These are phyloP conservation scores for Peribatodes rhomboidaria DNA, from an alignment of 2,888 invertebrate species.

Conservation along the genomic window DNA sequence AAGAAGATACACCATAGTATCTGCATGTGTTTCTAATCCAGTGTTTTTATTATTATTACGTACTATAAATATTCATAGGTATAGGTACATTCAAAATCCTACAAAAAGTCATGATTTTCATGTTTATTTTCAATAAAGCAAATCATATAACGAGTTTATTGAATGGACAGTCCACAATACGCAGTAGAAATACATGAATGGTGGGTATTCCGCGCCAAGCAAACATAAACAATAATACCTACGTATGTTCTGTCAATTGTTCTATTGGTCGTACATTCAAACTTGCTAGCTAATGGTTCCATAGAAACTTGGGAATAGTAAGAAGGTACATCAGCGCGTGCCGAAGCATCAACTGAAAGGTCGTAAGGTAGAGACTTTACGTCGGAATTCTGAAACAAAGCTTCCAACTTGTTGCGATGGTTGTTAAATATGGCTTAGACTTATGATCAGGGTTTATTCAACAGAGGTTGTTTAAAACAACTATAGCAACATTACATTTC, in stretches of 20 bases:
- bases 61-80: background rate
- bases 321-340: slow-evolving; percentile 17
- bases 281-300: slow-evolving; percentile 26
- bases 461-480: too few species aligned
- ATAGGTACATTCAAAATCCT: too few species aligned
- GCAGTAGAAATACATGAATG: slow-evolving; percentile 25
- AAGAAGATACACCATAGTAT: too few species aligned
- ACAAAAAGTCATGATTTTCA: slow-evolving; percentile 8
- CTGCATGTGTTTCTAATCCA: too few species aligned
- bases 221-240: slow-evolving; percentile 7
- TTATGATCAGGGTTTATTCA: too few species aligned
- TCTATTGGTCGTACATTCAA: slow-evolving; percentile 19
- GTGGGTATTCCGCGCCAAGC: slow-evolving; percentile 12
- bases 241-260: slow-evolving; percentile 29
- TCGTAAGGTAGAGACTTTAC: slow-evolving; percentile 3
- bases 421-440: background rate
- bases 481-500: too few species aligned
- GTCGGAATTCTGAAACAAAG: slow-evolving; percentile 2
- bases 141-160: slow-evolving; percentile 10
- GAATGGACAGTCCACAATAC: slow-evolving; percentile 22
- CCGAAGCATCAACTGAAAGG: slow-evolving; percentile 9
- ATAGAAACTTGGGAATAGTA: slow-evolving; percentile 24
- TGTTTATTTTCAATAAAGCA: slow-evolving; percentile 12
- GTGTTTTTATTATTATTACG: background rate
- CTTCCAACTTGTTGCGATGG: background rate